Evolutionary conservation across 1,140 invertebrate species (phyloP), one percentile per base, ranked within the genome.

Genomic region (Piezodorus guildinii): DNA sequence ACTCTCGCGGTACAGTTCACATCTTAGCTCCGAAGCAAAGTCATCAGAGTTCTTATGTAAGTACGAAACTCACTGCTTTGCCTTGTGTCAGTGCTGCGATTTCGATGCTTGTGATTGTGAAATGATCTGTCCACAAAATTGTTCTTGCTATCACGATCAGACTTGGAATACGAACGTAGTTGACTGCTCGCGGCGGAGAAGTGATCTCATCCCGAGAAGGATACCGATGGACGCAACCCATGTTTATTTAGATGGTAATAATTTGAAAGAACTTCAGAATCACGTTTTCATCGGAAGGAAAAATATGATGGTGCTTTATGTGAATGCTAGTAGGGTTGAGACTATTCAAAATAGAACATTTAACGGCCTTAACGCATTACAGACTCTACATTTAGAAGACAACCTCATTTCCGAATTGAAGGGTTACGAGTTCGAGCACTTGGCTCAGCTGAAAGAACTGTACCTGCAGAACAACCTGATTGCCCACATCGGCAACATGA

Each of bases 21-120:
- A 79, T 88, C 71, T 80, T 87, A 1, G 84, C 82, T 21, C 77
- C 79, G 73, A 83, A 54, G 77, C 79, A 0, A 82, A 84, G 66
- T 79, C 87, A 1, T 83, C 87, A 69, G 86, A 94, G 70, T 95
- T 94, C 75, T 78, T 96, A 67, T 96, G 92, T 74, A 84, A 83
- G 62, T 96, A 96, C 76, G 86, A 90, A 69, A 89, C 88, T 43
- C 92, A 95, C 75, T 95, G 92, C 77, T 94, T 94, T 75, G 86
- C 91, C 17, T 76, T 94, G 54, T 96, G 92, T 72, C 90, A 92
- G 70, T 96, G 92, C 75, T 95, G 92, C 72, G 91, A 95, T 70
- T 94, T 92, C 73, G 91, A 94, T 73, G 91, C 90, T 56, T 96
- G 92, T 74, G 92, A 95, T 74, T 95, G 92, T 75, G 90, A 94